Evolutionary conservation across 2,797 vertebrate species (phyloP).

Genomic region (Alosa sapidissima): DNA sequence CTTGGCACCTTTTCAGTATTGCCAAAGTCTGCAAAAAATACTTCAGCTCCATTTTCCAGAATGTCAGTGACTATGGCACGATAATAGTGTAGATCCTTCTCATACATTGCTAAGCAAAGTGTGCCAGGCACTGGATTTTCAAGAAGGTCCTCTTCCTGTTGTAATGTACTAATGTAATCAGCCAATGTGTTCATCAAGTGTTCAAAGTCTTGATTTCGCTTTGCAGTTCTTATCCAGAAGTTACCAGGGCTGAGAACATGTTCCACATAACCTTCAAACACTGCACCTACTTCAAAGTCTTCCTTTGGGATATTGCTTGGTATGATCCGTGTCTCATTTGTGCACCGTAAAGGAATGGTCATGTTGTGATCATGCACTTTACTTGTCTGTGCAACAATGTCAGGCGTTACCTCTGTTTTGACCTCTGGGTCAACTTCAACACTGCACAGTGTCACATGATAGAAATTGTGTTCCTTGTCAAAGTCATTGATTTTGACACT

Average conservation of each 20-base stretch:
- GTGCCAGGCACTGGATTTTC: slow-evolving; percentile 76
- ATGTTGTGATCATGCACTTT: slow-evolving; percentile 1
- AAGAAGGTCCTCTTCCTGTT: slow-evolving; percentile 76
- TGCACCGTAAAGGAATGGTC: slow-evolving; percentile 23
- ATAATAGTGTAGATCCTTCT: slow-evolving; percentile 83
- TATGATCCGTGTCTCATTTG: slow-evolving; percentile 52
- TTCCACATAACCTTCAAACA: slow-evolving; percentile 76
- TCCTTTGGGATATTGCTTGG: slow-evolving; percentile 55
- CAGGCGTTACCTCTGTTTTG: slow-evolving; percentile 29
- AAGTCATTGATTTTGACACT: slow-evolving; percentile 71
- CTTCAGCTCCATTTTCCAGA: slow-evolving; percentile 67
- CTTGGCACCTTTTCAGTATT: slow-evolving; percentile 83
- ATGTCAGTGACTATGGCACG: slow-evolving; percentile 78
- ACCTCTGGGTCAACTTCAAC: slow-evolving; percentile 30
- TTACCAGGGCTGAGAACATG: slow-evolving; percentile 79
- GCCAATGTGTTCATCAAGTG: slow-evolving; percentile 77
- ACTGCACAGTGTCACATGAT: slow-evolving; percentile 74
- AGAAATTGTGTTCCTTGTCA: slow-evolving; percentile 66
- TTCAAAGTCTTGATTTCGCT: slow-evolving; percentile 77
- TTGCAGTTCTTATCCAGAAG: slow-evolving; percentile 85
- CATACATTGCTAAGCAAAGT: slow-evolving; percentile 86
- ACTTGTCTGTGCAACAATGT: neutral
- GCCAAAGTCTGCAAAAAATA: slow-evolving; percentile 91
- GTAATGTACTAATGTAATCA: slow-evolving; percentile 66
- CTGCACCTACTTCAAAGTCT: slow-evolving; percentile 66